Base-by-base conservation (phyloP, 2,113 vertebrate genomes). In the Macquaria ambigua region DNA sequence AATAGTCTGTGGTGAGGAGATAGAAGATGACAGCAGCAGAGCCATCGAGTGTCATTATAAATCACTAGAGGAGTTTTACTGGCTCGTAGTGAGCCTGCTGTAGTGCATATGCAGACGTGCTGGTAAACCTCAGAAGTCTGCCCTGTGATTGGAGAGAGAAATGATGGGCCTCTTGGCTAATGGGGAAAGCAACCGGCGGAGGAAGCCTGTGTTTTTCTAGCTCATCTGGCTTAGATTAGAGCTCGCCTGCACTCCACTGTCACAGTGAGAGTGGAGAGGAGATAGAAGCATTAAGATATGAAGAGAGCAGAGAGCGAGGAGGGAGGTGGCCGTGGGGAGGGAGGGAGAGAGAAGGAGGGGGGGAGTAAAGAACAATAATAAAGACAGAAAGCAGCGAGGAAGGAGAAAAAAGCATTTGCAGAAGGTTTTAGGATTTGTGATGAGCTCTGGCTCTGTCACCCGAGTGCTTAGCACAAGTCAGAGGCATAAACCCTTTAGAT, bases 141-240 rank as follows among this genome's bases (percentile, higher is more conserved):
- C 80, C 77, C 75, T 87, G 75, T 90, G 90, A 93, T 93, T 87
- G 85, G 85, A 84, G 82, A 64, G 68, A 88, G 81, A 90, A 85
- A 90, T 90, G 90, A 90, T 75, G 91, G 90, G 86, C 81, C 85
- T 91, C 79, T 78, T 62, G 72, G 81, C 90, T 92, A 94, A 93
- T 94, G 89, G 89, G 25, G 74, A 91, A 88, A 90, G 86, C 83
- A 90, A 89, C 52, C 59, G 58, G 63, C 28, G 8, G 85, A 88
- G 85, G 87, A 90, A 85, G 89, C 81, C 74, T 79, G 82, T 92
- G 91, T 93, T 95, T 94, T 95, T 94, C 79, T 91, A 89, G 74
- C 86, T 93, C 94, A 94, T 96, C 95, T 96, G 93, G 94, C 81
- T 95, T 91, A 86, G 90, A 95, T 96, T 94, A 95, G 79, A 77